These are phyloP conservation scores for Pristionchus fissidentatus DNA, from an alignment of 2,888 invertebrate species.

Conservation along the genomic window DNA sequence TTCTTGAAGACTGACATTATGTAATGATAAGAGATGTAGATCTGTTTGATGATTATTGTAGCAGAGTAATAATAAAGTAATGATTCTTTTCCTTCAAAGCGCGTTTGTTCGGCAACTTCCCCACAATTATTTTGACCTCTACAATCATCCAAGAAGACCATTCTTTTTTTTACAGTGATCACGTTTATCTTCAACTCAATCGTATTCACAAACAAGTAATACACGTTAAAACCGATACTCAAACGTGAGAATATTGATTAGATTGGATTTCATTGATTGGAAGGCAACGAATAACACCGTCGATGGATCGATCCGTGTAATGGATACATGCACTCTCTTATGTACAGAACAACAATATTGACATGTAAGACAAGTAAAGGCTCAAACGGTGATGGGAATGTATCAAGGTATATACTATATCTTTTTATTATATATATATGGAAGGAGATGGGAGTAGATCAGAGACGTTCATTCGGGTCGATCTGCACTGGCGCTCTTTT, in stretches of 20 bases:
- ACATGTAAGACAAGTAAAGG: background rate
- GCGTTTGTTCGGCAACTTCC: no score
- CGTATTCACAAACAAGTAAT: constrained; percentile 13
- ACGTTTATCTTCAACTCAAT: background rate
- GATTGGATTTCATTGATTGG: background rate
- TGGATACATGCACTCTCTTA: background rate
- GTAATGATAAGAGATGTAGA: no score
- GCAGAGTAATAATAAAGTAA: constrained; percentile 11
- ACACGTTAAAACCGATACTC: constrained; percentile 8
- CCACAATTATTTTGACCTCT: no score
- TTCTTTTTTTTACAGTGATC: no score
- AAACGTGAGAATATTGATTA: background rate
- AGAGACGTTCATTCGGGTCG: constrained; percentile 18
- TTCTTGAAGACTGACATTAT: background rate
- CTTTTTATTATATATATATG: background rate
- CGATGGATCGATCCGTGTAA: background rate
- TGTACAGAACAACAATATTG: constrained; percentile 22
- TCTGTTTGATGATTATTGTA: constrained; percentile 9
- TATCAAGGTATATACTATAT: background rate
- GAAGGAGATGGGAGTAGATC: background rate
- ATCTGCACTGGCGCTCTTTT: constrained; percentile 28
- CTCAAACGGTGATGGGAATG: background rate
- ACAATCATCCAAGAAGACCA: no score
- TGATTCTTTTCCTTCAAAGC: no score
- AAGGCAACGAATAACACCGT: background rate